Base-by-base conservation (phyloP, 2,888 invertebrate species). In the Chloroclysta siterata region DNA sequence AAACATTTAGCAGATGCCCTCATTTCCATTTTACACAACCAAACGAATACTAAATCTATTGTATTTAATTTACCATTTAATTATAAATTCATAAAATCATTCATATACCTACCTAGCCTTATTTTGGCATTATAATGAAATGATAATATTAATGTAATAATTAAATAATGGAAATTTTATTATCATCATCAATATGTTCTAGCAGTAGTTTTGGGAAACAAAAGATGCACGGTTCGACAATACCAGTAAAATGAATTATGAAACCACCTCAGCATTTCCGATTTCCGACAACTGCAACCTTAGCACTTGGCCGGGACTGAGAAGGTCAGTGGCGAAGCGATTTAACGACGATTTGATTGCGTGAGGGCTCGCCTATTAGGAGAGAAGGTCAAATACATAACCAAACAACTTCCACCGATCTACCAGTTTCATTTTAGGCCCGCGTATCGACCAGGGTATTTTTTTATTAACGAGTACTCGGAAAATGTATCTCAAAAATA, bases 201-300 rank as follows among this genome's bases (percentile, higher is more conserved):
- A 0, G 14, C 8, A 8, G 13, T 8, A 7, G 36, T 39, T 39
- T n/a, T 33, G 7, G n/a, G 29, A 29, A 29, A 28, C 14, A 17
- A 48, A 11, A 28, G 53, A 54, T 28, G 51, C 53, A 7, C 44
- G 17, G 7, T 8, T 11, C 13, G 33, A 42, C n/a, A 57, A 22
- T 15, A 22, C 1, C 8, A 50, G 39, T 53, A 60, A 39, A 33
- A 33, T 33, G 33, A 33, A 39, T 47, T 64, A 36, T 42, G 33
- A 52, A 48, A 53, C 42, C 47, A 52, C 14, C 28, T 10, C 42
- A 41, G 44, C 41, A 54, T 59, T 61, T 63, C 52, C 68, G 52
- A 64, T 67, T 62, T 64, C 65, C 65, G 58, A 55, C 52, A 57
- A 36, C 42, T 58, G 47, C 60, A 61, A 61, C 58, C 57, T 67